Percentiles rank a stretch among this genome's conserved stretches.
Conservation (phyloP, 2,113 vertebrate genomes). For the Ancistrus triradiatus region DNA sequence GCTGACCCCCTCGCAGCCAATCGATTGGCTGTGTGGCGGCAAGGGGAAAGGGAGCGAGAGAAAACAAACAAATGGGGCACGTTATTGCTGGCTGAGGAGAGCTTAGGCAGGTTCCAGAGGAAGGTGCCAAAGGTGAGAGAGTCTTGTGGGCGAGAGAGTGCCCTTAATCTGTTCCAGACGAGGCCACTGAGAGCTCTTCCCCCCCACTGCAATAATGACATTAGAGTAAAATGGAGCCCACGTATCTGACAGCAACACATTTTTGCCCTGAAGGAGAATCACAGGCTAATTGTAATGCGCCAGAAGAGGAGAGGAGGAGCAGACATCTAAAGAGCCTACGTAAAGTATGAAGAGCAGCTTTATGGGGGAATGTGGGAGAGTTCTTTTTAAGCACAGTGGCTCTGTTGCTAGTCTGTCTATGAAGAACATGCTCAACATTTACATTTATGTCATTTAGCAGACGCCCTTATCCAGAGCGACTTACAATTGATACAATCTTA, state of each 20-base stretch:
- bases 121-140: slow-evolving; percentile 74
- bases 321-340: slow-evolving; percentile 65
- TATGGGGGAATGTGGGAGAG: slow-evolving; percentile 43
- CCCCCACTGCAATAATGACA: slow-evolving; percentile 74
- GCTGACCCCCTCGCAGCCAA: slow-evolving; percentile 67
- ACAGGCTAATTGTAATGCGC: slow-evolving; percentile 76
- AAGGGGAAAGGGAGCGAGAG: slow-evolving; percentile 30
- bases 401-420: too few species aligned
- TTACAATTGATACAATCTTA: too few species aligned
- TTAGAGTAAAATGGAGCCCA: slow-evolving; percentile 75
- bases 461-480: too few species aligned
- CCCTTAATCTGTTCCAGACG: slow-evolving; percentile 73
- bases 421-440: too few species aligned
- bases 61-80: slow-evolving; percentile 48
- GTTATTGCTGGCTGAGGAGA: slow-evolving; percentile 45
- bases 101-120: slow-evolving; percentile 61
- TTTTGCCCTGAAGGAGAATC: slow-evolving; percentile 76
- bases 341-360: slow-evolving; percentile 62
- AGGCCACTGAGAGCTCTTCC: slow-evolving; percentile 57
- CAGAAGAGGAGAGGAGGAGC: slow-evolving; percentile 59
- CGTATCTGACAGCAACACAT: slow-evolving; percentile 80
- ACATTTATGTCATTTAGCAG: too few species aligned
- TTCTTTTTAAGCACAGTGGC: slow-evolving; percentile 1
- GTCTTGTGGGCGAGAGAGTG: slow-evolving; percentile 67
- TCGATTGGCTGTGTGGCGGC: slow-evolving; percentile 59